Evolutionary conservation across 2,797 vertebrate species (phyloP).

Genomic region (Cygnus olor): DNA sequence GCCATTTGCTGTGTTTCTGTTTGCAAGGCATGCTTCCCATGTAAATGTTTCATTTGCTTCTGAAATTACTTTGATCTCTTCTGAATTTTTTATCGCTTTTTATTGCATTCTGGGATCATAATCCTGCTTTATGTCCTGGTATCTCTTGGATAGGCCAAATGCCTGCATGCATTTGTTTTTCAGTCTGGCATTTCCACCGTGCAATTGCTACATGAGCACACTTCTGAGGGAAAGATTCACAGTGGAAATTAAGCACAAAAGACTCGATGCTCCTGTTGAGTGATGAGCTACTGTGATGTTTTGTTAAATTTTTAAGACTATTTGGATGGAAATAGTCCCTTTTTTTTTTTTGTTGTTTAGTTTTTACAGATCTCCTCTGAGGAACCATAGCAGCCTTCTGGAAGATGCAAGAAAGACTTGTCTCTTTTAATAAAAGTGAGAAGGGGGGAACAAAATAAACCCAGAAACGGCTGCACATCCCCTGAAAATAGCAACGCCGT

Average conservation of each 20-base stretch:
- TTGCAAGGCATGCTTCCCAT: slow-evolving; percentile 19
- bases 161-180: slow-evolving; percentile 43
- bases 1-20: background rate
- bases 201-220: background rate
- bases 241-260: slow-evolving; percentile 64
- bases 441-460: background rate
- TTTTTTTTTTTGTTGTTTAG: background rate
- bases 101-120: slow-evolving; percentile 39
- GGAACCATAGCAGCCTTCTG: slow-evolving; percentile 25
- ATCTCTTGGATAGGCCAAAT: slow-evolving; percentile 47
- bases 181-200: slow-evolving; percentile 35
- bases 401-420: slow-evolving; percentile 21
- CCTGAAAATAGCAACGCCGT: background rate
- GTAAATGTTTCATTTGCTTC: slow-evolving; percentile 63
- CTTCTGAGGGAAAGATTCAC: slow-evolving; percentile 56
- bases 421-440: slow-evolving; percentile 21
- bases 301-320: slow-evolving; percentile 61
- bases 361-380: slow-evolving; percentile 28
- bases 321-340: slow-evolving; percentile 25
- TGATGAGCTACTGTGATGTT: background rate
- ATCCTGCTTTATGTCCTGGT: slow-evolving; percentile 66
- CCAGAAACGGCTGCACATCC: background rate
- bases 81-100: slow-evolving; percentile 62
- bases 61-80: slow-evolving; percentile 62
- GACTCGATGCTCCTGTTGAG: slow-evolving; percentile 30